Percentiles rank a stretch among this genome's conserved stretches.
These are phyloP conservation scores for Lophius piscatorius DNA, from an alignment of 2,113 vertebrate genomes.

Conservation along the genomic window DNA sequence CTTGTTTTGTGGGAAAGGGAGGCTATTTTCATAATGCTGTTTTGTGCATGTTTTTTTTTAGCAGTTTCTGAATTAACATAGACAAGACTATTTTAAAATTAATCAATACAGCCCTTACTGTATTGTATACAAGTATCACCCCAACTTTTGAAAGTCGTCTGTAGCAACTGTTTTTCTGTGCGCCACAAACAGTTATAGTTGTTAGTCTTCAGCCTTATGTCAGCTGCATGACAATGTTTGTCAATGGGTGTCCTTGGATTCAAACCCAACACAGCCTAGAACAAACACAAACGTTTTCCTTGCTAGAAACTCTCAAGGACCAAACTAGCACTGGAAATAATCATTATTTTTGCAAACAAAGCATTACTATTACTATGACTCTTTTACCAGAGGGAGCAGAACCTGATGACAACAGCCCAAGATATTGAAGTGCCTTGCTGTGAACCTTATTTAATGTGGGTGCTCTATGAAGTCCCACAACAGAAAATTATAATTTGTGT, in stretches of 20 bases:
- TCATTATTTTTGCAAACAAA: no score
- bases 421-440: constrained; percentile 4
- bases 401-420: constrained; percentile 34
- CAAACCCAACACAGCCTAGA: constrained; percentile 3
- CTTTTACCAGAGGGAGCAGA: constrained; percentile 22
- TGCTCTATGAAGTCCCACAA: constrained; percentile 15
- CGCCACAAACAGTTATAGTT: no score
- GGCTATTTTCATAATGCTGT: no score
- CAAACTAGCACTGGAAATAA: constrained; percentile 45
- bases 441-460: constrained; percentile 17
- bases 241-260: constrained; percentile 6
- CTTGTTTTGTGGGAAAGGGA: not conserved
- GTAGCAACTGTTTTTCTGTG: no score
- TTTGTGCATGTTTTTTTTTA: no score
- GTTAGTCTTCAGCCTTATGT: no score
- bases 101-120: no score
- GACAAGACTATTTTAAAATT: no score
- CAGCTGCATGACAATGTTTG: no score
- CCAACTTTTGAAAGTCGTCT: not conserved
- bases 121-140: not conserved
- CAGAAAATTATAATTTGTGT: not conserved
- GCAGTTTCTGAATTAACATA: no score
- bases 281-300: constrained; percentile 36
- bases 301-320: constrained; percentile 8
- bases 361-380: no score